A percentile compares a stretch with the other conserved stretches of the same genome.
Evolutionary conservation across 1,140 invertebrate genomes (phyloP).

Genomic region (Chrysomallon squamiferum): DNA sequence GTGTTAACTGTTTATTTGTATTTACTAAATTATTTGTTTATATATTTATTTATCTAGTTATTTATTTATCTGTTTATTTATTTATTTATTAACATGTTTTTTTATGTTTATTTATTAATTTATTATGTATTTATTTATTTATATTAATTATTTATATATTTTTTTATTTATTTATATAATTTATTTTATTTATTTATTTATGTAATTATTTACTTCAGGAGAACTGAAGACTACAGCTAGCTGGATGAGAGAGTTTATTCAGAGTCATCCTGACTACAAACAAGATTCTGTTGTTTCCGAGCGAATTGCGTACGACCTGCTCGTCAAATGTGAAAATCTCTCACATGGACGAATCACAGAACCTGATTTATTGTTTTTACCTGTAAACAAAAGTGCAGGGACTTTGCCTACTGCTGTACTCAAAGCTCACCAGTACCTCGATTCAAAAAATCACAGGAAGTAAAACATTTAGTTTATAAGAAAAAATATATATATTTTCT

Average conservation of each 20-base stretch:
- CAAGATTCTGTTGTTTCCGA: constrained; percentile 90
- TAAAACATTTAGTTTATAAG: neutral
- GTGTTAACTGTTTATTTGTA: too few relatives aligned
- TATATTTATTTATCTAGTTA: too few relatives aligned
- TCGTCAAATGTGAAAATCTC: constrained; percentile 63
- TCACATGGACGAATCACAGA: neutral
- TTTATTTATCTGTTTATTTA: too few relatives aligned
- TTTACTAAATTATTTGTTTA: too few relatives aligned
- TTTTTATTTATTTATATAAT: too few relatives aligned
- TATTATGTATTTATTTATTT: too few relatives aligned
- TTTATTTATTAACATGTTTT: too few relatives aligned
- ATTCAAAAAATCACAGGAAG: constrained; percentile 30
- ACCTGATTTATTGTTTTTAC: constrained; percentile 24
- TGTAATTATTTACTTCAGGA: constrained; percentile 34
- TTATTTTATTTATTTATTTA: too few relatives aligned
- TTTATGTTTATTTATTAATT: too few relatives aligned
- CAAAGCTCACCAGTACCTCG: constrained; percentile 37
- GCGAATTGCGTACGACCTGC: constrained; percentile 90
- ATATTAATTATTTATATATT: too few relatives aligned
- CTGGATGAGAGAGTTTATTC: constrained; percentile 93
- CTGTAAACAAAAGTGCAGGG: constrained; percentile 34
- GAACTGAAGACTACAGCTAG: constrained; percentile 63
- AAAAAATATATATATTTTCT: too few relatives aligned
- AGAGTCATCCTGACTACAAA: constrained; percentile 85
- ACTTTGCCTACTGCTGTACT: constrained; percentile 43